Evolutionary conservation across 1,140 invertebrate genomes (phyloP), one percentile per base, ranked within the genome.

Genomic region (Zophobas atratus): DNA sequence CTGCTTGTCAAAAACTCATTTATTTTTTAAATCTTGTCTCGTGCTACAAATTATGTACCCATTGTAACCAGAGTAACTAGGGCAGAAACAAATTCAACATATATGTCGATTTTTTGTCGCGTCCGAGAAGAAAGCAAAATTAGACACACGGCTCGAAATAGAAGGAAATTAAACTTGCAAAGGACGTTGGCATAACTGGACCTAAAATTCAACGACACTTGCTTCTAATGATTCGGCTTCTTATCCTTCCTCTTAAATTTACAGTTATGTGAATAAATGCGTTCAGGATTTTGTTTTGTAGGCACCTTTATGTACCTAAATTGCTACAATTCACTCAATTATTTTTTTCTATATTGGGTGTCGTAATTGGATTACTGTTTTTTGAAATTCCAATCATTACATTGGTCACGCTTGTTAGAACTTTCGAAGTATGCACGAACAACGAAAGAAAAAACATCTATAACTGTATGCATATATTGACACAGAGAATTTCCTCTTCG

Each of bases 61-160:
- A 67, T 46, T 67, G 60, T 67, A 67, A n/a, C 60, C 6, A 32
- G 4, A 6, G 38, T 43, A 67, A 67, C 60, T 67, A 67, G 60
- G 41, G 60, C 60, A 41, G 38, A 67, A 67, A 67, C 60, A 43
- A 67, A 67, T 67, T 67, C 43, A 67, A 67, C 60, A 67, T 67
- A 67, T 67, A 67, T 67, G 60, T 67, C 60, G 43, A 67, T 67
- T 67, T 67, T 67, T 67, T 67, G 39, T 43, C 35, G n/a, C 32
- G 39, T 43, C 39, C 60, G 43, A 67, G 43, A 67, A 60, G 36
- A 38, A 67, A 67, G 43, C 60, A 43, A 67, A 67, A 67, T 67
- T 67, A 67, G 53, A 55, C 32, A 55, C 35, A 55, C 53, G 20
- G 20, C 20, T 20, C 20, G 20, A 20, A 20, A 20, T 20, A 20